phyloP scores from a whole-genome alignment of 1,140 invertebrate species.

The Cydia amplana region DNA sequence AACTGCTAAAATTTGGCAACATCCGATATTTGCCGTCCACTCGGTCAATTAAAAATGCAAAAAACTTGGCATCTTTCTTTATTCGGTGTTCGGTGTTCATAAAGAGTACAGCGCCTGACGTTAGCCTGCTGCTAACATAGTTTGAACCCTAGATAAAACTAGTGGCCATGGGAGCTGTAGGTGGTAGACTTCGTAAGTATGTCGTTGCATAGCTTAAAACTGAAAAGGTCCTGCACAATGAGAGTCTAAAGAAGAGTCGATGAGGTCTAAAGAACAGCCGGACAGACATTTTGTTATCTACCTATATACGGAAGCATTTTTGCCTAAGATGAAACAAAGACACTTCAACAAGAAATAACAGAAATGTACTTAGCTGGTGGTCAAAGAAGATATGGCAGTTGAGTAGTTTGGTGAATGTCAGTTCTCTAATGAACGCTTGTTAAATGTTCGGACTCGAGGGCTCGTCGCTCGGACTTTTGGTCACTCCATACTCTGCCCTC shows the following conservation, averaged over 20 bases:
- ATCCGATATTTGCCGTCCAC: neutral
- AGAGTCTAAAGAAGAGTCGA: too few relatives aligned
- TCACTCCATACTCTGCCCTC: too few relatives aligned
- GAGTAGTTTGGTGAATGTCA: neutral
- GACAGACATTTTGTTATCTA: too few relatives aligned
- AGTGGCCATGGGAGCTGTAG: neutral
- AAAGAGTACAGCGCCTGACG: neutral
- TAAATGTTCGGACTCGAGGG: neutral
- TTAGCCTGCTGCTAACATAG: neutral
- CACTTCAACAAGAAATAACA: too few relatives aligned
- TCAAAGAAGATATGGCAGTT: neutral
- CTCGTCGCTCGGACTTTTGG: neutral
- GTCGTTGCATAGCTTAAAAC: too few relatives aligned
- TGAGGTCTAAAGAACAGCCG: too few relatives aligned
- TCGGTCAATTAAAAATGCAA: slow-evolving; percentile 9
- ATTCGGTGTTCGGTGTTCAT: neutral
- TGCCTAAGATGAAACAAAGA: too few relatives aligned
- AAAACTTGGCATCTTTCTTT: slow-evolving; percentile 8
- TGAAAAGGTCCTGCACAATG: too few relatives aligned
- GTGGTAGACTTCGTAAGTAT: neutral
- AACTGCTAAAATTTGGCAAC: neutral
- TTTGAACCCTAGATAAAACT: neutral
- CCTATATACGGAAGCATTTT: too few relatives aligned
- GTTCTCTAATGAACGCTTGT: slow-evolving; percentile 7
- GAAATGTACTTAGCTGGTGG: too few relatives aligned